Base-by-base conservation (phyloP, 2,888 invertebrate genomes). In the Cosmopolites sordidus region DNA sequence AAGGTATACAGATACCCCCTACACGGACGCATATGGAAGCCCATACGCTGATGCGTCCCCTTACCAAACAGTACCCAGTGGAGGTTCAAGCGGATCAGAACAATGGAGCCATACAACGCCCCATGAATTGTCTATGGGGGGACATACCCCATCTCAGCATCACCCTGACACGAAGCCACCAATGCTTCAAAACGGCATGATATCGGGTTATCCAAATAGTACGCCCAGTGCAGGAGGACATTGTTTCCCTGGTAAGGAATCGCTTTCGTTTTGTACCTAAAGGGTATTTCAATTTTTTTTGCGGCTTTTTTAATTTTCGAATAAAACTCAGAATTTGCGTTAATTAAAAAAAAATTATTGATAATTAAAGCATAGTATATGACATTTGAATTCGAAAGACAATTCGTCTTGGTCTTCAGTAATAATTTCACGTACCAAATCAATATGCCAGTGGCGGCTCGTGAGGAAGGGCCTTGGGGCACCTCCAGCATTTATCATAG, bases 1-100 rank as follows among this genome's bases (percentile, higher is more conserved):
- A 37, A 70, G 79, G 58, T 79, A 76, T 65, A 73, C 78, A 66
- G 73, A 78, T 67, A 77, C 78, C 59, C 71, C 73, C 41, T 81
- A 73, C 73, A 77, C 73, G 33, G 72, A 79, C 42, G 78, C 82
- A 37, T 86, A 85, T 70, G 84, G 85, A 66, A 76, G 81, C 58
- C 58, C 55, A 8, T 59, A 59, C 44, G 51, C 54, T 18, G 59
- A 59, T 41, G 76, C 81, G 46, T 75, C 81, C 57, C 81, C 85
- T 57, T 89, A 87, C 71, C 88, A 89, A 71, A 84, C 87, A 53
- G 89, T 89, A 69, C 54, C 72, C 68, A 58, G 73, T 57, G 73
- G 70, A 45, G 67, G 67, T 17, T 73, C 73, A 56, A 70, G 66
- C 12, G 75, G 75, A 48, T 66, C 72, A 39, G 70, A 76, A 18